Conservation (phyloP, 2,797 vertebrate species). For the Mormyrops attenuatus region DNA sequence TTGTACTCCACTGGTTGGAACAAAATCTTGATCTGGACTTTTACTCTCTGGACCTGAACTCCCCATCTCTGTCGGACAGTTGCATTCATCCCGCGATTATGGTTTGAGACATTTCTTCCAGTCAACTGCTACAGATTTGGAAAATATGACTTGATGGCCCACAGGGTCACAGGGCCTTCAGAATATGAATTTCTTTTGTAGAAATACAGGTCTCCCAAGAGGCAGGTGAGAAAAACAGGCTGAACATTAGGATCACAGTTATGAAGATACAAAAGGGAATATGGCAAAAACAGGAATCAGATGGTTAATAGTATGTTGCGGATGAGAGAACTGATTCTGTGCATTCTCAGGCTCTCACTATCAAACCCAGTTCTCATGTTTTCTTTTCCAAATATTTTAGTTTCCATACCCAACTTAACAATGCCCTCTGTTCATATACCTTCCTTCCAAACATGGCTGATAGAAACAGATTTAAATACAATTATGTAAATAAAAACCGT, state of each 20-base stretch:
- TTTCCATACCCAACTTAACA: background rate
- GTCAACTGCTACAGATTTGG: constrained; percentile 57
- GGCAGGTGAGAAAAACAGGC: background rate
- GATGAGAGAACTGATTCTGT: background rate
- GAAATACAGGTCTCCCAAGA: constrained; percentile 72
- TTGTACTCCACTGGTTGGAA: background rate
- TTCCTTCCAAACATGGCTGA: background rate
- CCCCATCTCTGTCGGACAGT: constrained; percentile 36
- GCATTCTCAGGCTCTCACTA: background rate
- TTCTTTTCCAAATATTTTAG: background rate
- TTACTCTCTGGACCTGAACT: background rate
- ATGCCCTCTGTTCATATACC: background rate
- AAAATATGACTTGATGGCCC: constrained; percentile 53
- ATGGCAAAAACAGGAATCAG: background rate
- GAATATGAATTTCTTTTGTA: constrained; percentile 75
- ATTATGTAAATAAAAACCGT: background rate
- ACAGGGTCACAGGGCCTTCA: constrained; percentile 55
- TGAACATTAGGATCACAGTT: background rate
- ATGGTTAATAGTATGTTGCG: background rate
- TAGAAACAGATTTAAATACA: background rate
- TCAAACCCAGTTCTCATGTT: background rate
- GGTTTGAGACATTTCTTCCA: constrained; percentile 67
- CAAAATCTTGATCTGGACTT: background rate
- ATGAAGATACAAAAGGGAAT: background rate
- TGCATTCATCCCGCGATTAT: constrained; percentile 35